phyloP scores from a whole-genome alignment of 2,888 invertebrate species.

The Eupsilia transversa region DNA sequence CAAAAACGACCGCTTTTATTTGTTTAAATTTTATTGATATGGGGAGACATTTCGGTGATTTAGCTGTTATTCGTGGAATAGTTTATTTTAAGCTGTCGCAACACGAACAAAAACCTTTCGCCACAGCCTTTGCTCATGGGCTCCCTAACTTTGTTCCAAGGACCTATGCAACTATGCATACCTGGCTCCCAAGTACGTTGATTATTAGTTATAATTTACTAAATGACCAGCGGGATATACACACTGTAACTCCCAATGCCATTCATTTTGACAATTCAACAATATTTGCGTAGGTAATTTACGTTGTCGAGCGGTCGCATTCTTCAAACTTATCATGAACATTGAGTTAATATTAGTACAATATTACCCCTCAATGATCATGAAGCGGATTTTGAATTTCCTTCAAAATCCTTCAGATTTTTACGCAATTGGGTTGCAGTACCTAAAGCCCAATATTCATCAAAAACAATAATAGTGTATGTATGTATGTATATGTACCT shows the following conservation, averaged over 20 bases:
- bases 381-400: neutral
- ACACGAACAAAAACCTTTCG: constrained; percentile 96
- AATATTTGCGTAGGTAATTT: neutral
- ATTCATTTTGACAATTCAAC: too few relatives aligned
- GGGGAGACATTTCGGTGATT: constrained; percentile 93
- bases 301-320: neutral
- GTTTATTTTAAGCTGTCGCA: constrained; percentile 95
- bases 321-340: neutral
- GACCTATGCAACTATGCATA: constrained; percentile 91
- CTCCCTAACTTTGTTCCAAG: constrained; percentile 94
- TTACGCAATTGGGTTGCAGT: too few relatives aligned
- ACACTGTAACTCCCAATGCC: too few relatives aligned
- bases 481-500: too few relatives aligned
- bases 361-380: too few relatives aligned
- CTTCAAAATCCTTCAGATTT: neutral
- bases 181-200: constrained; percentile 92
- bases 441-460: too few relatives aligned
- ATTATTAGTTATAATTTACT: neutral
- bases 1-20: neutral
- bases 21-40: constrained; percentile 61
- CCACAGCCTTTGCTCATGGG: constrained; percentile 93
- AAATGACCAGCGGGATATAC: neutral
- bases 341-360: too few relatives aligned
- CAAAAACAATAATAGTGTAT: too few relatives aligned
- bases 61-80: constrained; percentile 94